These are phyloP conservation scores for Alauda arvensis DNA, from an alignment of 2,797 vertebrate genomes.

Conservation along the genomic window DNA sequence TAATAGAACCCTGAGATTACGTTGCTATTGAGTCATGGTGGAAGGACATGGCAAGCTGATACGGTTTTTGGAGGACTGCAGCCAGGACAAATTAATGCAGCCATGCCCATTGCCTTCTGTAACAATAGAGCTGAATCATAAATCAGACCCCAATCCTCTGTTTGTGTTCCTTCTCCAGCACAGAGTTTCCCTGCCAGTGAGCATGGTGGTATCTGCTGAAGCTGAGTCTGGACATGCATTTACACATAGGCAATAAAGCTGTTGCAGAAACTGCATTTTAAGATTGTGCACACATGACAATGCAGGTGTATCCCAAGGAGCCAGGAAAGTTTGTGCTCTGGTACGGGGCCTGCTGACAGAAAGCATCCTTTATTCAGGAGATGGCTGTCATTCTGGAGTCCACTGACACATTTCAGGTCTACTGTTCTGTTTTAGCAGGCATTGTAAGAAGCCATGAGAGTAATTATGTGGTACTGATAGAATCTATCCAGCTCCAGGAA, in stretches of 20 bases:
- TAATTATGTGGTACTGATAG: slow-evolving; percentile 32
- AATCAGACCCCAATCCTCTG: not conserved
- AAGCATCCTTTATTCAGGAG: not conserved
- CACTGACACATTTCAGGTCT: not conserved
- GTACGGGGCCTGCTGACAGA: not conserved
- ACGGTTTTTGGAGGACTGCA: not conserved
- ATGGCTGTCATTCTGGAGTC: not conserved
- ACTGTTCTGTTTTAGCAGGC: not conserved
- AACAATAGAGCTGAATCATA: not conserved
- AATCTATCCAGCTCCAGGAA: slow-evolving; percentile 19
- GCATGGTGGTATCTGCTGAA: not conserved
- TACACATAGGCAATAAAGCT: not conserved
- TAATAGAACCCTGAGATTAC: not conserved
- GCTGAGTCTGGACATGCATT: not conserved
- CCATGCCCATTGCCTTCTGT: not conserved
- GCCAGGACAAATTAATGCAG: not conserved
- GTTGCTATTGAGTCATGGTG: not conserved
- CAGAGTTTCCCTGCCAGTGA: not conserved
- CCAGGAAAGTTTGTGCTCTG: not conserved
- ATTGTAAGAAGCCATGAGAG: not conserved
- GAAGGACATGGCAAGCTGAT: not conserved
- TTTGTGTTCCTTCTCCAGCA: not conserved
- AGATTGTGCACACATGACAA: not conserved
- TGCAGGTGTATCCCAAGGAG: not conserved
- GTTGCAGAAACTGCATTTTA: not conserved